These are phyloP conservation scores for Pristionchus entomophagus DNA, from an alignment of 2,888 invertebrate genomes.

Conservation along the genomic window DNA sequence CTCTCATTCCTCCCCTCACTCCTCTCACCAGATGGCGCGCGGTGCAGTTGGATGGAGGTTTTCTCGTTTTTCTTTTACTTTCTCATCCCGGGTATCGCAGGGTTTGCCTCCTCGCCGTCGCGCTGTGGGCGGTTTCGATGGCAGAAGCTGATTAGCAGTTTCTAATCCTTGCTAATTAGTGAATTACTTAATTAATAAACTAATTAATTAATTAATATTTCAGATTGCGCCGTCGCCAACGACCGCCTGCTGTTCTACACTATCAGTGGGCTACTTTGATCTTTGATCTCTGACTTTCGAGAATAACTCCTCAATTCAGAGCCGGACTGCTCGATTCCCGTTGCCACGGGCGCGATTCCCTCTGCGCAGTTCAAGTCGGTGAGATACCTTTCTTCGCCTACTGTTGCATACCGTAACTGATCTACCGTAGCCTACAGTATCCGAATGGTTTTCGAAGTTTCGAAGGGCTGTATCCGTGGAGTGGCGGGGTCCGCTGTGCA, in stretches of 20 bases:
- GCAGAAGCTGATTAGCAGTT: no score
- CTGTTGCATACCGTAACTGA: background rate
- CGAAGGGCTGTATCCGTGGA: no score
- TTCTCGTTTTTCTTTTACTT: background rate
- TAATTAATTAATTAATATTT: background rate
- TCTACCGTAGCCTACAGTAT: background rate
- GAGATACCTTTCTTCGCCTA: no score
- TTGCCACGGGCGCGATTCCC: slow-evolving; percentile 5
- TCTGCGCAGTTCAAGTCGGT: slow-evolving; percentile 25
- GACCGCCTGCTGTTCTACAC: slow-evolving; percentile 28
- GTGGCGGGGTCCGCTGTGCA: no score
- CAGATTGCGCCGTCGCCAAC: background rate
- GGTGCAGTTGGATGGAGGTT: slow-evolving; percentile 28
- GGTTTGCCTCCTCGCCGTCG: background rate
- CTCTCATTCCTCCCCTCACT: background rate
- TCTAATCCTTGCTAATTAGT: no score
- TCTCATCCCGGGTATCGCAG: background rate
- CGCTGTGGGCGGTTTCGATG: background rate
- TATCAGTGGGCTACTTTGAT: background rate
- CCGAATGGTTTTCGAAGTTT: no score
- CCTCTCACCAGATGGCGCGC: slow-evolving; percentile 8
- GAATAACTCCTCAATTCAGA: background rate
- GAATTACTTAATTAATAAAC: no score
- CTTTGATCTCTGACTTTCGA: background rate
- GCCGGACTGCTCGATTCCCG: slow-evolving; percentile 21